These are phyloP conservation scores for Drosophila austrosaltans DNA, from an alignment of 2,888 invertebrate species.

Conservation along the genomic window DNA sequence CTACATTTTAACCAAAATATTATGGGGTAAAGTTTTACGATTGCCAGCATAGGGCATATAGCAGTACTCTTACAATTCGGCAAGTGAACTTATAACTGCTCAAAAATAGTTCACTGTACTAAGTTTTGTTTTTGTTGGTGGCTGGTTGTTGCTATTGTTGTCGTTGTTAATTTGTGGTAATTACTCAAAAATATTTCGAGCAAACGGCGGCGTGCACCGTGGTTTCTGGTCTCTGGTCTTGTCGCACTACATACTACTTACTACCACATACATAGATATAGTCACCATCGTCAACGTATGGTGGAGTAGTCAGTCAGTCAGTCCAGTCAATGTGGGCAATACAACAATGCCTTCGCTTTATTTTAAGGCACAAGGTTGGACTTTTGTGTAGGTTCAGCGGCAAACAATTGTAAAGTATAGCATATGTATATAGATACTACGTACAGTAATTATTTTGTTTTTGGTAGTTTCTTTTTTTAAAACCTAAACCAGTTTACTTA, in stretches of 20 bases:
- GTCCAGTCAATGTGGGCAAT: slow-evolving; percentile 39
- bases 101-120: slow-evolving; percentile 66
- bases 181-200: slow-evolving; percentile 45
- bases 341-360: slow-evolving; percentile 73
- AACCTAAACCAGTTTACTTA: slow-evolving; percentile 66
- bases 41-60: slow-evolving; percentile 37
- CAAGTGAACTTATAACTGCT: slow-evolving; percentile 10
- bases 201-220: slow-evolving; percentile 23
- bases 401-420: slow-evolving; percentile 57
- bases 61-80: slow-evolving; percentile 37
- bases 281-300: too few species aligned
- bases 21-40: slow-evolving; percentile 56
- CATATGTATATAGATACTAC: slow-evolving; percentile 39
- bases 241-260: background rate
- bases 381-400: slow-evolving; percentile 62
- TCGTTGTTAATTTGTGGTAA: slow-evolving; percentile 69
- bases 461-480: slow-evolving; percentile 47
- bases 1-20: background rate
- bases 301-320: slow-evolving; percentile 7
- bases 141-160: slow-evolving; percentile 2
- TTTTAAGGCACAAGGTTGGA: slow-evolving; percentile 75
- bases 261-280: too few species aligned
- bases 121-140: slow-evolving; percentile 9
- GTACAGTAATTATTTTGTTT: slow-evolving; percentile 66
- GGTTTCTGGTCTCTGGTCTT: slow-evolving; percentile 31